phyloP scores from a whole-genome alignment of 2,113 vertebrate species.

The Puma concolor region DNA sequence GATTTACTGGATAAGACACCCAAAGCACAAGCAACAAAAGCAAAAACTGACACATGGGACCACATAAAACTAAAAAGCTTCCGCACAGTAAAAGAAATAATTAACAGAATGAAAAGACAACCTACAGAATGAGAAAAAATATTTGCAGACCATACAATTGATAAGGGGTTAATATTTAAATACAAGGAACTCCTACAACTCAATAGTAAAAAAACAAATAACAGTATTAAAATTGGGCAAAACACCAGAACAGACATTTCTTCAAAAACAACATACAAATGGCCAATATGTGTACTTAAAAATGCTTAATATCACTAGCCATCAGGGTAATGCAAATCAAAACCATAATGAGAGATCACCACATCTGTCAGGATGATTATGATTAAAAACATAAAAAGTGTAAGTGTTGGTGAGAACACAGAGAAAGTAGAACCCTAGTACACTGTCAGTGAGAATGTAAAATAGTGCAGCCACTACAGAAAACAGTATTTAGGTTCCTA shows the following conservation, averaged over 20 bases:
- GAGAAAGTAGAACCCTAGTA: not conserved
- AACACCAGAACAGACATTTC: not conserved
- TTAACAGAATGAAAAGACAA: not conserved
- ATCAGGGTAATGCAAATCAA: not conserved
- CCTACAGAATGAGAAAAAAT: not conserved
- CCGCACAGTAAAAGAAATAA: not conserved
- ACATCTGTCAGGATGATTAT: not conserved
- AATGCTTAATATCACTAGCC: not conserved
- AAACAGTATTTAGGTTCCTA: not conserved
- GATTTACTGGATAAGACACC: not conserved
- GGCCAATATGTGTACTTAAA: not conserved
- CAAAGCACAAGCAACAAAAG: not conserved
- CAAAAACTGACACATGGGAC: not conserved
- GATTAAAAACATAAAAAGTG: not conserved
- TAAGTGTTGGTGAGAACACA: not conserved
- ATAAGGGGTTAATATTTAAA: not conserved
- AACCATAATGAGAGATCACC: not conserved
- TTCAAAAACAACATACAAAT: not conserved
- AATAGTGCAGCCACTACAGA: not conserved
- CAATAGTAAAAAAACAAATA: not conserved
- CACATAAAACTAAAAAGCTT: not conserved
- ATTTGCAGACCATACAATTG: not conserved
- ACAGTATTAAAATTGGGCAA: not conserved
- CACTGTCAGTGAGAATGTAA: not conserved
- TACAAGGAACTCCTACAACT: not conserved